These are phyloP conservation scores for Epinotia bilunana DNA, from an alignment of 2,888 invertebrate genomes.

Conservation along the genomic window DNA sequence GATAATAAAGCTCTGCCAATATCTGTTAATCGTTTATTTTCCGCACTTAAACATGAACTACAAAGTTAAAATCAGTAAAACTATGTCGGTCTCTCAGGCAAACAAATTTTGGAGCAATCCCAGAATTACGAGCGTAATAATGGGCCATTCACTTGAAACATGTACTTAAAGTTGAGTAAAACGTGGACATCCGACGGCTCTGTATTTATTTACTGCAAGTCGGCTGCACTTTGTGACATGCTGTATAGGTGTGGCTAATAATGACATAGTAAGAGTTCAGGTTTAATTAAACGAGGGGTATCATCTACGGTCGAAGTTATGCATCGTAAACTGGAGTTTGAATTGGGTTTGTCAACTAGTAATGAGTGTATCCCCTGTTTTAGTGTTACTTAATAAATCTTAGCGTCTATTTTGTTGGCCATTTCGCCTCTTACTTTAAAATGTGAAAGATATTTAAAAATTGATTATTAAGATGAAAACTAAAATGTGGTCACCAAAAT, in stretches of 20 bases:
- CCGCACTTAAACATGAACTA: constrained; percentile 8
- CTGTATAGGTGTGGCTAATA: constrained; percentile 6
- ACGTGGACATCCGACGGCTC: constrained; percentile 61
- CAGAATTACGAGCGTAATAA: constrained; percentile 68
- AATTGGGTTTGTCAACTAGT: no score
- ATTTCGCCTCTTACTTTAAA: no score
- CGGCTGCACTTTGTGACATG: constrained; percentile 35
- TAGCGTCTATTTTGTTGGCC: no score
- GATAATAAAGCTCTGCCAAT: background rate
- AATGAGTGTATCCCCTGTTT: no score
- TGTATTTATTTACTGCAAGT: constrained; percentile 54
- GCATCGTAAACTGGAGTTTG: no score
- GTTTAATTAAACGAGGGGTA: background rate
- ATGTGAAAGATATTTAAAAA: no score
- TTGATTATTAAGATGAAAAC: no score
- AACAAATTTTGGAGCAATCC: constrained; percentile 57
- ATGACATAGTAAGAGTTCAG: constrained; percentile 9
- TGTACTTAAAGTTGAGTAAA: constrained; percentile 67
- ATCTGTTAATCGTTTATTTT: constrained; percentile 20
- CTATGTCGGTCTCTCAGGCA: constrained; percentile 32
- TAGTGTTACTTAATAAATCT: no score
- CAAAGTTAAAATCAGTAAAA: constrained; percentile 36
- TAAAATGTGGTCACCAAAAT: no score
- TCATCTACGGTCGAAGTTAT: no score
- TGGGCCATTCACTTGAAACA: constrained; percentile 64